Conservation (phyloP, 2,888 invertebrate genomes). For the Schrankia costaestrigalis region DNA sequence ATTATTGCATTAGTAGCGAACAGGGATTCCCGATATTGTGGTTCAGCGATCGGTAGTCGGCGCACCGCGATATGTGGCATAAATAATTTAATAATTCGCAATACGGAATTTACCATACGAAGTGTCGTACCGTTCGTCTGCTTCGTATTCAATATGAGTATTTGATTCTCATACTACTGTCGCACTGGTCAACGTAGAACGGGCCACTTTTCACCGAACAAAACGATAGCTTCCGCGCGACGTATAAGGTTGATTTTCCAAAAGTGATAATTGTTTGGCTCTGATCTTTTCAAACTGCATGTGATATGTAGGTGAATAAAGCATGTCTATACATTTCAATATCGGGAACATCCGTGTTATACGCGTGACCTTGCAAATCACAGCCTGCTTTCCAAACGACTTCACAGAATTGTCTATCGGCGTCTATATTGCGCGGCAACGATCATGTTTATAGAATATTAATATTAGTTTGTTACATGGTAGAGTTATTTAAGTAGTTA, state of each 20-base stretch:
- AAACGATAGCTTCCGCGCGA: conserved; percentile 53
- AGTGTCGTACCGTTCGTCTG: conserved; percentile 76
- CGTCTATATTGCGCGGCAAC: conserved; percentile 70
- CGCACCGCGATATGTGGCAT: conserved; percentile 76
- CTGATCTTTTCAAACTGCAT: conserved; percentile 73
- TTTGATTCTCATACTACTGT: conserved; percentile 79
- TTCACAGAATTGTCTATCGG: conserved; percentile 72
- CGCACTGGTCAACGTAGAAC: conserved; percentile 72
- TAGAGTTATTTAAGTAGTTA: conserved; percentile 61
- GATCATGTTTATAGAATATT: conserved; percentile 66
- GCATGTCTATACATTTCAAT: conserved; percentile 80
- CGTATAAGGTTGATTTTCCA: conserved; percentile 58
- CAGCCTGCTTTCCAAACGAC: conserved; percentile 81
- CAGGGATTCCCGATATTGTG: conserved; percentile 81
- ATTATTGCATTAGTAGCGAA: conserved; percentile 80
- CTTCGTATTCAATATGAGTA: conserved; percentile 80
- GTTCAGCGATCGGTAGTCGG: conserved; percentile 73
- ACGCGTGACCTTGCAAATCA: conserved; percentile 81
- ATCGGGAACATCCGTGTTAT: conserved; percentile 81
- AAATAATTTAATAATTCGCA: conserved; percentile 81
- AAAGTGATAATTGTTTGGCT: conserved; percentile 41
- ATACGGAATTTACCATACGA: conserved; percentile 79
- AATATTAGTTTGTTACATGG: conserved; percentile 61
- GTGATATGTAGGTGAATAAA: conserved; percentile 80
- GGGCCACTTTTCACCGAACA: conserved; percentile 49